Percentiles rank a stretch among this genome's conserved stretches.
Evolutionary conservation across 2,113 vertebrate genomes (phyloP).

Genomic region (Callopanchax toddi): DNA sequence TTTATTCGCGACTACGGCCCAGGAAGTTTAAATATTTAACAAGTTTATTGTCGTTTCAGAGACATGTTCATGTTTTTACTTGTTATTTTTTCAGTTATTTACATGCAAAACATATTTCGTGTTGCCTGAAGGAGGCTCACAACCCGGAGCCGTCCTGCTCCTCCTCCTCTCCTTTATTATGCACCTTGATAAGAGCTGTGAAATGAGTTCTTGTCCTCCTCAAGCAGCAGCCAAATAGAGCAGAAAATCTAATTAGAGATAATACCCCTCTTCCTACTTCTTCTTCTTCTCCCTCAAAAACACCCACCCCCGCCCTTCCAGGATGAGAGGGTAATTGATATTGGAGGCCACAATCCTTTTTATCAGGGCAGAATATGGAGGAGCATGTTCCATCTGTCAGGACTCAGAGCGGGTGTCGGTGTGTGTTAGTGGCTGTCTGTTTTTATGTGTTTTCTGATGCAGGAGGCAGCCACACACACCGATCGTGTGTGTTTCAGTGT

Average conservation of each 20-base stretch:
- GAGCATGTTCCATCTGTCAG: slow-evolving; percentile 72
- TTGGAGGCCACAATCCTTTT: slow-evolving; percentile 60
- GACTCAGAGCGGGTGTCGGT: slow-evolving; percentile 31
- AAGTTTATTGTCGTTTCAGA: not conserved
- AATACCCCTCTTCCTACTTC: slow-evolving; percentile 12
- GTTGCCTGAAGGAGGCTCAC: slow-evolving; percentile 6
- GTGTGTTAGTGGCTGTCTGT: slow-evolving; percentile 4
- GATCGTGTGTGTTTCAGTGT: slow-evolving; percentile 6
- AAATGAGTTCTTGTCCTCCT: slow-evolving; percentile 59
- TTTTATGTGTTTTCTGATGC: slow-evolving; percentile 1
- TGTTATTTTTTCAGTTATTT: slow-evolving; percentile 7
- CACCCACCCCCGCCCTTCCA: slow-evolving; percentile 3
- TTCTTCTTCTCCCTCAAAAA: not conserved
- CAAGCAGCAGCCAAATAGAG: slow-evolving; percentile 56
- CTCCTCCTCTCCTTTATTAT: slow-evolving; percentile 36
- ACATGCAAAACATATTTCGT: slow-evolving; percentile 14
- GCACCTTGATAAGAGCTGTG: slow-evolving; percentile 49
- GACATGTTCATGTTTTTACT: not conserved
- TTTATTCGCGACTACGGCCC: too few relatives aligned
- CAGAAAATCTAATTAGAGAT: slow-evolving; percentile 71
- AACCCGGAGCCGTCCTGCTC: not conserved
- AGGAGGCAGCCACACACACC: not conserved
- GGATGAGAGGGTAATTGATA: slow-evolving; percentile 71
- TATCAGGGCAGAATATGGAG: slow-evolving; percentile 71
- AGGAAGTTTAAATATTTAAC: not conserved